These are phyloP conservation scores for Sorex maritimensis DNA, from an alignment of 2,797 vertebrate genomes.

Conservation along the genomic window DNA sequence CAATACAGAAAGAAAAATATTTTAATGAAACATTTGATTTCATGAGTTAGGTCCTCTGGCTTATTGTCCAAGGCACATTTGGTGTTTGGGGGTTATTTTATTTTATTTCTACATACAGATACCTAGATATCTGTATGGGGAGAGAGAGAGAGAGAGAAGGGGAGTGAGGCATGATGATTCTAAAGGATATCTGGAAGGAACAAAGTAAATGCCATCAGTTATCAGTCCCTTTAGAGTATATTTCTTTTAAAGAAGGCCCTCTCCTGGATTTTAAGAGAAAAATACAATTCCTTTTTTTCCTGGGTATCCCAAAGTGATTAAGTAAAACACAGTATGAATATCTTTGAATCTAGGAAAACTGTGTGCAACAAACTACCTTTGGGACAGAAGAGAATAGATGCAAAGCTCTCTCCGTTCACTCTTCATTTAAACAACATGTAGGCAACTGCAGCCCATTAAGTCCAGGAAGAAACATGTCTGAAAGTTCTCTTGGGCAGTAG, in stretches of 20 bases:
- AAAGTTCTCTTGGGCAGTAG: neutral
- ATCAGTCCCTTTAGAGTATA: slow-evolving; percentile 7
- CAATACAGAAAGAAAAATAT: slow-evolving; percentile 29
- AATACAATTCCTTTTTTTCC: slow-evolving; percentile 48
- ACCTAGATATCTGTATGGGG: too few species aligned
- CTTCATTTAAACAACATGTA: slow-evolving; percentile 13
- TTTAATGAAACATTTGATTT: slow-evolving; percentile 54
- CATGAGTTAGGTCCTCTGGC: slow-evolving; percentile 17
- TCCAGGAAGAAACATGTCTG: slow-evolving; percentile 28
- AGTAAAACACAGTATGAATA: slow-evolving; percentile 60
- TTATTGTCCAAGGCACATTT: slow-evolving; percentile 12
- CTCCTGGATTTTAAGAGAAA: slow-evolving; percentile 42
- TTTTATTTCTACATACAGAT: neutral
- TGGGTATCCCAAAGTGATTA: slow-evolving; percentile 33
- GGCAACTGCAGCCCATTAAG: neutral
- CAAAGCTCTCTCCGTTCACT: neutral
- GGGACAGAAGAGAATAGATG: slow-evolving; percentile 24
- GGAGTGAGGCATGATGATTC: neutral
- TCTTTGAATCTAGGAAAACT: slow-evolving; percentile 62
- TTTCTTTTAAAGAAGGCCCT: slow-evolving; percentile 39
- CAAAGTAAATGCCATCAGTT: slow-evolving; percentile 53
- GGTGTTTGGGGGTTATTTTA: neutral
- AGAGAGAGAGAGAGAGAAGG: too few species aligned
- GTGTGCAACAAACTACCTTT: slow-evolving; percentile 36
- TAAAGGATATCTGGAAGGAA: slow-evolving; percentile 30